Conservation (phyloP, 2,888 invertebrate genomes). For the Theodoxus fluviatilis region DNA sequence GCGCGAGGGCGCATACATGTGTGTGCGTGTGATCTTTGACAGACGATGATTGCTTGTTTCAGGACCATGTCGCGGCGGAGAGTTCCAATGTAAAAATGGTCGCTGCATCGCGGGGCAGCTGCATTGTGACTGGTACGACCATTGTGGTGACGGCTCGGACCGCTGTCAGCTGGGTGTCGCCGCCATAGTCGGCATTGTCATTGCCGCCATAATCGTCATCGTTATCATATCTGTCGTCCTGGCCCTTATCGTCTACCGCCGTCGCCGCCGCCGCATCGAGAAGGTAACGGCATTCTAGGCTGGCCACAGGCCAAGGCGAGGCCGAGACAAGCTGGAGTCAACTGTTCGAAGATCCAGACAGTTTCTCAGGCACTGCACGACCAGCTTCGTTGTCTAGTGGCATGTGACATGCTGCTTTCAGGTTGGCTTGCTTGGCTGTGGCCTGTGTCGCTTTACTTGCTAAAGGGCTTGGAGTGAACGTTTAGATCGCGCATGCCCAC, state of each 20-base stretch:
- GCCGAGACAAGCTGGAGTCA: too few relatives aligned
- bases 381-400: too few relatives aligned
- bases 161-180: background rate
- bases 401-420: too few relatives aligned
- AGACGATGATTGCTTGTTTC: background rate
- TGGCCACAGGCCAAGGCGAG: too few relatives aligned
- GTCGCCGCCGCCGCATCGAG: too few relatives aligned
- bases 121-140: constrained; percentile 11
- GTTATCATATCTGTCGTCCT: background rate
- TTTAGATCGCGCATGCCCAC: too few relatives aligned
- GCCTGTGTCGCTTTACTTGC: too few relatives aligned
- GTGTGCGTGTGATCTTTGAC: background rate
- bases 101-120: constrained; percentile 13
- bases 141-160: constrained; percentile 25
- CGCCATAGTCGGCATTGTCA: background rate
- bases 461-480: too few relatives aligned
- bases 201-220: background rate
- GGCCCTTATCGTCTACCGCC: background rate
- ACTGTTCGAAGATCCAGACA: too few relatives aligned
- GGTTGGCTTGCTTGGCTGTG: too few relatives aligned
- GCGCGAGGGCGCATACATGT: background rate
- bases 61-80: constrained; percentile 9
- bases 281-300: too few relatives aligned
- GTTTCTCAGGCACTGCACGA: too few relatives aligned
- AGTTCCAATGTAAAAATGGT: constrained; percentile 17